Evolutionary conservation across 2,888 invertebrate species (phyloP).

Genomic region (Tachina fera): DNA sequence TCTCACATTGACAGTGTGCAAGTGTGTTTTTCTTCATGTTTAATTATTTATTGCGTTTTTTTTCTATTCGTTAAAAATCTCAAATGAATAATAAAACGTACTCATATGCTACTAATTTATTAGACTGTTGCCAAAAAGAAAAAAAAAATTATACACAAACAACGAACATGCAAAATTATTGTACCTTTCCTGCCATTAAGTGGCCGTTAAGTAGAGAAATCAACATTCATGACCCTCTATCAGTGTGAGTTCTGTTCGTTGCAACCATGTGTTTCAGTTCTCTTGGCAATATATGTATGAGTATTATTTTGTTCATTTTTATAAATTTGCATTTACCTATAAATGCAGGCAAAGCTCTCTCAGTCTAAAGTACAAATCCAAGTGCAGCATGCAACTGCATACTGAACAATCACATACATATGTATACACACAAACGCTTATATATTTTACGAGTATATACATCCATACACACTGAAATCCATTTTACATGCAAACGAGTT

Average conservation of each 20-base stretch:
- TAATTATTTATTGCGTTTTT: background rate
- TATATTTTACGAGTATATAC: too few species aligned
- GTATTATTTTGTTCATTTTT: slow-evolving; percentile 1
- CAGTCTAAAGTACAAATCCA: slow-evolving; percentile 4
- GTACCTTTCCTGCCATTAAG: slow-evolving; percentile 42
- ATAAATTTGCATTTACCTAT: background rate
- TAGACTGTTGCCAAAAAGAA: slow-evolving; percentile 41
- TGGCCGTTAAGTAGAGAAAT: slow-evolving; percentile 57
- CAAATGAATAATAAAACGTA: slow-evolving; percentile 36
- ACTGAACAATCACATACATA: background rate
- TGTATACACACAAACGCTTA: background rate
- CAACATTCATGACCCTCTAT: slow-evolving; percentile 36
- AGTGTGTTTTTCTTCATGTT: background rate
- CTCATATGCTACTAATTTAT: slow-evolving; percentile 29
- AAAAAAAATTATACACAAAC: background rate
- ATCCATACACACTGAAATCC: background rate
- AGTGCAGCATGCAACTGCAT: background rate
- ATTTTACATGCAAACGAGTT: background rate
- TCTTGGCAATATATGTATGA: background rate
- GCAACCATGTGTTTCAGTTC: slow-evolving; percentile 3
- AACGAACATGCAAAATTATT: slow-evolving; percentile 36
- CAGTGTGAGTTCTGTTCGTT: slow-evolving; percentile 7
- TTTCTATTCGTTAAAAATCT: background rate
- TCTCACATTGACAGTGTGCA: background rate
- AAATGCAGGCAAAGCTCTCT: slow-evolving; percentile 9